Evolutionary conservation across 1,140 invertebrate species (phyloP), one percentile per base, ranked within the genome.

Genomic region (Aricia agestis): DNA sequence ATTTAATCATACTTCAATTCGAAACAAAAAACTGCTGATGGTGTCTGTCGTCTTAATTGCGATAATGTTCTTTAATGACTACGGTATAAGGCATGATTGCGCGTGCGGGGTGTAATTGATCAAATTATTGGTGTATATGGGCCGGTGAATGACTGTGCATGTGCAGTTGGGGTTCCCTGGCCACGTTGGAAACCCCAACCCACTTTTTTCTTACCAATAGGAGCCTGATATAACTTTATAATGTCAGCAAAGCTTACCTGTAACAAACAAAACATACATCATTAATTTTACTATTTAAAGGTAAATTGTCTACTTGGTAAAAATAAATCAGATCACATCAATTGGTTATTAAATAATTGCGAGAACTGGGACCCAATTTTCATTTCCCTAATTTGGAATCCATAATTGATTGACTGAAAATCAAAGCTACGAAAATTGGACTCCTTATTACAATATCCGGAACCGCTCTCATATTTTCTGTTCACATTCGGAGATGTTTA

Each of bases 1-100:
- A 25, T 25, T 52, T 52, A 13, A 52, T 52, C 13, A 36, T 36
- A 36, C 36, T 13, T 52, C 45, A 13, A 13, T 52, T 52, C 13
- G 10, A 15, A 15, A 52, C 10, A 52, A 52, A 52, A 52, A 52
- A 11, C 5, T 3, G 3, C 13, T 52, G 10, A 52, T 15, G 45
- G 45, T 52, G 13, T 52, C 45, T 15, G 45, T 15, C 45, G 45
- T 52, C 13, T 45, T 76, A 73, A 77, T 71, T 75, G 72, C 71
- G 70, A 73, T 74, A 72, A 76, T 72, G 68, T 18, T 69, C 72
- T 70, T 68, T 78, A 78, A 76, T 74, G 72, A 73, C 58, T 36
- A 45, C 63, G 61, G 31, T 58, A 69, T 75, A 76, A 76, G 73
- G 76, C 11, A 25, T 63, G 19, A 63, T 63, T 63, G 59, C 13